phyloP scores from a whole-genome alignment of 1,140 invertebrate genomes.

The Ylistrum balloti region DNA sequence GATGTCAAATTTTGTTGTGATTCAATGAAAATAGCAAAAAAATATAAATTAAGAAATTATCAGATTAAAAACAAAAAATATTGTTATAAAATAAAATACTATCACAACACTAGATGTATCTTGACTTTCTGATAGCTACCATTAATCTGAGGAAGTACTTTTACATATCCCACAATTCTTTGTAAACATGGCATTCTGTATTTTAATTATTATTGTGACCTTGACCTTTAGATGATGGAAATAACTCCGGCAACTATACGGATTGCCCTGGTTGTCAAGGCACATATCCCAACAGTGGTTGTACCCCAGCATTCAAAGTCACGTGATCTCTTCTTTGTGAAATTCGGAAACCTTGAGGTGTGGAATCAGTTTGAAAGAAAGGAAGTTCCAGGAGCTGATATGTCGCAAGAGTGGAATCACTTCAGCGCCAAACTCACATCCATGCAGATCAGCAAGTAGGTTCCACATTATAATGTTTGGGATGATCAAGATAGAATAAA shows the following conservation, averaged over 20 bases:
- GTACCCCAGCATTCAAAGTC: conserved; percentile 91
- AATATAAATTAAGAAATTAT: no score
- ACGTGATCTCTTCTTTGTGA: conserved; percentile 90
- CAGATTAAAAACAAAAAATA: no score
- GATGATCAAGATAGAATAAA: no score
- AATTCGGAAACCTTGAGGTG: conserved; percentile 89
- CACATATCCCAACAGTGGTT: conserved; percentile 89
- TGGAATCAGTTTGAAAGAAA: conserved; percentile 89
- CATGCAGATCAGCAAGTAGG: conserved; percentile 86
- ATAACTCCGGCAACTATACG: conserved; percentile 86
- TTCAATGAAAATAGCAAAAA: no score
- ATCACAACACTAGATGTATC: no score
- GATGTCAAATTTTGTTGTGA: no score
- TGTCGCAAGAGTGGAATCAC: conserved; percentile 77
- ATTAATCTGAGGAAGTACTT: no score
- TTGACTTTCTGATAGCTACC: no score
- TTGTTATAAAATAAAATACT: no score
- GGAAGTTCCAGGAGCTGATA: conserved; percentile 59
- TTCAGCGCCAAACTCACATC: conserved; percentile 86
- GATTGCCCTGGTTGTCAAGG: conserved; percentile 88
- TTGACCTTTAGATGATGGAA: conserved; percentile 79
- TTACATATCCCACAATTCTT: background rate
- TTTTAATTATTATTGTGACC: background rate
- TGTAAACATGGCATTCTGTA: background rate
- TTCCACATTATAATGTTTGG: no score